Evolutionary conservation across 2,797 vertebrate species (phyloP), one percentile per base, ranked within the genome.

Genomic region (Muraenolepis orangiensis): DNA sequence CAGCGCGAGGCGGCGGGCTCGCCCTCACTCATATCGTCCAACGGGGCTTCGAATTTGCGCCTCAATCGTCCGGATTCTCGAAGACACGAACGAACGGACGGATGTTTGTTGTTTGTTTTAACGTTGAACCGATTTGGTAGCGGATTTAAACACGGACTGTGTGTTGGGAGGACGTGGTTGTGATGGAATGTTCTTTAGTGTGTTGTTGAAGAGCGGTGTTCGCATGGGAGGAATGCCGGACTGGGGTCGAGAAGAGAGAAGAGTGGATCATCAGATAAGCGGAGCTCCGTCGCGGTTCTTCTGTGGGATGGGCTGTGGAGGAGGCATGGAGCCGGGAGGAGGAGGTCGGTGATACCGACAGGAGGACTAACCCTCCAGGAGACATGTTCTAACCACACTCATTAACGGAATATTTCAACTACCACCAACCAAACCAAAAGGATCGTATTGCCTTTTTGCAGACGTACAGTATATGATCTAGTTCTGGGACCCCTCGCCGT

Each of bases 321-420:
- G 80, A 82, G 88, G 85, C 85, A 87, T 91, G 90, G 90, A 72
- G 81, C 80, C 77, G 76, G 30, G 18, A 38, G 30, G n/a, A 51
- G 26, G 73, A 31, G 67, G 61, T n/a, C n/a, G n/a, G n/a, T n/a
- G n/a, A 36, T 71, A 26, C 29, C 69, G 76, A 6, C 10, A 31
- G 20, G 30, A 14, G 46, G 26, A 72, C 87, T 89, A 91, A 84
- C 90, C 89, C 82, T 82, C 69, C 73, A 81, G 83, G 87, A 87
- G 82, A 81, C 70, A 14, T 81, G 80, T 67, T 74, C 82, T 79
- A 88, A 86, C 79, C 83, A 28, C 81, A 81, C 79, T 82, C 69
- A 84, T 61, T 51, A 3, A 74, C 78, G 87, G 89, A 86, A 86
- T 90, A 61, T 84, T 87, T 85, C 80, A 72, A 32, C 66, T 78